A percentile compares a stretch with the other conserved stretches of the same genome.
Conservation (phyloP, 2,888 invertebrate species). For the Malthinus flaveolus region DNA sequence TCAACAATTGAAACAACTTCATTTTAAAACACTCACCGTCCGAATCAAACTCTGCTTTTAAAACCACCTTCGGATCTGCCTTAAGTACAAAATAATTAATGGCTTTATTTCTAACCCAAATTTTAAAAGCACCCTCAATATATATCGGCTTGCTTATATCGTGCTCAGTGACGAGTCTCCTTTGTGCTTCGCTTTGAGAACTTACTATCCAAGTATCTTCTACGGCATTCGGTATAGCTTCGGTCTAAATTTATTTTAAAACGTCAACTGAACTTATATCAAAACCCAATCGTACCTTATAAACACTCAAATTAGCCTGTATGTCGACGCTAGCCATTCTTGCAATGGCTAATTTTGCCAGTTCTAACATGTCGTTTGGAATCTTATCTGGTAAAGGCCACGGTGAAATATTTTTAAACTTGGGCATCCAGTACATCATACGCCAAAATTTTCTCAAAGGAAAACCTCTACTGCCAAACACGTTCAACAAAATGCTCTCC, state of each 20-base stretch:
- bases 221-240: constrained; percentile 71
- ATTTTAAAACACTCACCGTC: constrained; percentile 62
- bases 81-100: constrained; percentile 84
- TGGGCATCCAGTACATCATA: constrained; percentile 92
- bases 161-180: constrained; percentile 68
- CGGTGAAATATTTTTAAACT: constrained; percentile 88
- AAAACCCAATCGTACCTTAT: constrained; percentile 56
- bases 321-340: constrained; percentile 85
- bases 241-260: constrained; percentile 56
- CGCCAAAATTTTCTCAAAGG: constrained; percentile 77
- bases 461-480: constrained; percentile 79
- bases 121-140: constrained; percentile 82
- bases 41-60: constrained; percentile 58
- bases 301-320: constrained; percentile 66
- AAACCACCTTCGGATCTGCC: constrained; percentile 66
- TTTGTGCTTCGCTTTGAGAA: constrained; percentile 79
- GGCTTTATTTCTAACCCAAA: constrained; percentile 75
- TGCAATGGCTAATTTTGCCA: constrained; percentile 81
- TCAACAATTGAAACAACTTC: background rate
- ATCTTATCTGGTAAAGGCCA: constrained; percentile 79
- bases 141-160: constrained; percentile 65
- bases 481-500: constrained; percentile 77
- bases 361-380: constrained; percentile 75
- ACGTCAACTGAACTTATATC: constrained; percentile 1
- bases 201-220: constrained; percentile 94